Evolutionary conservation across 2,113 vertebrate species (phyloP), one percentile per base, ranked within the genome.

Genomic region (Monopterus albus): DNA sequence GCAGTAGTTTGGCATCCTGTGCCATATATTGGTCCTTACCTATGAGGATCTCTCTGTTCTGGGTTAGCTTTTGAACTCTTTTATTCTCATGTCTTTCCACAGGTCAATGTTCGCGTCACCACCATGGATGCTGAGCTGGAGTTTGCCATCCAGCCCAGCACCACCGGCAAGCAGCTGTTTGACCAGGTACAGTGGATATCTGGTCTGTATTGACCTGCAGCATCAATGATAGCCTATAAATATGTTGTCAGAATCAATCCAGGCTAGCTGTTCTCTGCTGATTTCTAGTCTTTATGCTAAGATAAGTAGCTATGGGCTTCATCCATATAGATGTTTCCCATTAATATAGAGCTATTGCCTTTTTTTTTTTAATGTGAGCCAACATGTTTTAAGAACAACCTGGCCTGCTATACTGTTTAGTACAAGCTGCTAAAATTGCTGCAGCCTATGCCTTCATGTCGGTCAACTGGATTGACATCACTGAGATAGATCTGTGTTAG

Each of bases 121-220:
- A 96, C 96, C 72, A 93, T 99, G 97, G 97, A 99, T 47, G 97
- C 97, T 0, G 97, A 99, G 93, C 91, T 99, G 95, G 97, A 98
- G 90, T 99, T 99, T 68, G 96, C 97, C 83, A 95, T 99, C 92
- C 96, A 97, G 93, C 95, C 95, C 53, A 98, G 93, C 71, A 98
- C 96, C 55, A 97, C 95, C 0, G 97, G 97, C 78, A 98, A 98
- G 35, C 96, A 98, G 88, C 94, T 99, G 25, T 98, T 98, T 81
- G 97, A 99, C 68, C 97, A 99, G 97, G 97, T 94, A 82, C 5
- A 14, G 42, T 51, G 15, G 28, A 43, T 2, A 20, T 36, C 29
- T 10, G 9, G 29, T 42, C 20, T 17, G 10, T 31, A 13, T 31
- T 38, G 51, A 28, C 21, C 31, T 21, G 18, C 3, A 12, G 39